Evolutionary conservation across 2,797 vertebrate genomes (phyloP).

Genomic region (Cossypha polioptera): DNA sequence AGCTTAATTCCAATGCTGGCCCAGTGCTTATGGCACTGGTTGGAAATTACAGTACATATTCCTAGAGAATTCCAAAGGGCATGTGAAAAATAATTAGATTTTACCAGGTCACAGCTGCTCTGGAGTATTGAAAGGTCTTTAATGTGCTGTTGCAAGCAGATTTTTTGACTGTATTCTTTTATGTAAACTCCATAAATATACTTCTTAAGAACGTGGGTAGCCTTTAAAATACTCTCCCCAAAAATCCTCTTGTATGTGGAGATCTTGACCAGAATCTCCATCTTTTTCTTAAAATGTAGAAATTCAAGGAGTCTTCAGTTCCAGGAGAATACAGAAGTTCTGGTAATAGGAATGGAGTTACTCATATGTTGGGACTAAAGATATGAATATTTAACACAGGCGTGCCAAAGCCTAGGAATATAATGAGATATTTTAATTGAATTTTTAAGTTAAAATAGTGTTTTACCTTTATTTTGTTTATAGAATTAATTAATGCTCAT

Average conservation of each 20-base stretch:
- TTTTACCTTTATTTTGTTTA: slow-evolving; percentile 44
- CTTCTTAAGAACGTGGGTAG: slow-evolving; percentile 6
- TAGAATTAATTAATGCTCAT: slow-evolving; percentile 11
- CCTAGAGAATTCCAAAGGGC: slow-evolving; percentile 67
- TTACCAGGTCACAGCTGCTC: slow-evolving; percentile 70
- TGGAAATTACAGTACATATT: slow-evolving; percentile 67
- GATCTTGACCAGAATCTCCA: not conserved
- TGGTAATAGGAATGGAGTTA: not conserved
- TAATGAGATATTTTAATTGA: slow-evolving; percentile 28
- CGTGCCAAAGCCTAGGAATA: not conserved
- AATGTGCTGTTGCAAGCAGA: slow-evolving; percentile 53
- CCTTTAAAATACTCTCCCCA: slow-evolving; percentile 46
- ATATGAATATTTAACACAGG: not conserved
- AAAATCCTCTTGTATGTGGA: not conserved
- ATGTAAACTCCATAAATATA: slow-evolving; percentile 43
- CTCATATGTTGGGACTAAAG: not conserved
- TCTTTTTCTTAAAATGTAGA: not conserved
- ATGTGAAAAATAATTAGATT: slow-evolving; percentile 76
- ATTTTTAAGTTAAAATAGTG: slow-evolving; percentile 3
- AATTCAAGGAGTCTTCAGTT: not conserved
- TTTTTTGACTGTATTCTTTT: slow-evolving; percentile 53
- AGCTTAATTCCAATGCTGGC: slow-evolving; percentile 53
- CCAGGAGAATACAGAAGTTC: not conserved
- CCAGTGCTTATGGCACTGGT: slow-evolving; percentile 60
- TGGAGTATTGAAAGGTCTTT: slow-evolving; percentile 63